Evolutionary conservation across 2,113 vertebrate species (phyloP).

Genomic region (Hemibagrus wyckioides): DNA sequence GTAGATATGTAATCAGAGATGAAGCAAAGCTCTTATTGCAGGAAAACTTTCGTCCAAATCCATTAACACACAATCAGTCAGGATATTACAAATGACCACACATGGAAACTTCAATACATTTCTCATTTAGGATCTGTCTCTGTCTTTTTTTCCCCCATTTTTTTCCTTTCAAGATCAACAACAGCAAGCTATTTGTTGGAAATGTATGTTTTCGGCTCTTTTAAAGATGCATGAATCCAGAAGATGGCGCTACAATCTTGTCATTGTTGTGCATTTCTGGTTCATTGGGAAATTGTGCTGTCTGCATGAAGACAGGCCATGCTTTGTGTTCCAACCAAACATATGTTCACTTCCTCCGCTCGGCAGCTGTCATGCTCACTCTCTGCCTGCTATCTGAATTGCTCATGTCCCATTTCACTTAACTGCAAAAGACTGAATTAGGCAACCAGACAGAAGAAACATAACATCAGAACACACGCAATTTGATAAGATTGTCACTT

Average conservation of each 20-base stretch:
- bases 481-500: not conserved
- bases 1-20: constrained; percentile 41
- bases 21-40: not conserved
- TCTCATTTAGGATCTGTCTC: not conserved
- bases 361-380: not conserved
- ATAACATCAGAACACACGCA: not conserved
- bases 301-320: not conserved
- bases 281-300: not conserved
- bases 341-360: constrained; percentile 23
- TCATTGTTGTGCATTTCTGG: not conserved
- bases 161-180: not conserved
- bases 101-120: not conserved
- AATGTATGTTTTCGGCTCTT: not conserved
- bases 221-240: constrained; percentile 14
- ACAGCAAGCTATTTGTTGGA: not conserved
- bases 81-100: not conserved
- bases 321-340: constrained; percentile 22
- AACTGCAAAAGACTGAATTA: not conserved
- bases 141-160: not conserved
- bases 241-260: constrained; percentile 27
- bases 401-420: not conserved
- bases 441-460: not conserved
- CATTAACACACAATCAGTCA: not conserved
- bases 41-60: constrained; percentile 5
- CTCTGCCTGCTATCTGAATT: not conserved